Evolutionary conservation across 2,888 invertebrate species (phyloP).

Genomic region (Phasia obesa): DNA sequence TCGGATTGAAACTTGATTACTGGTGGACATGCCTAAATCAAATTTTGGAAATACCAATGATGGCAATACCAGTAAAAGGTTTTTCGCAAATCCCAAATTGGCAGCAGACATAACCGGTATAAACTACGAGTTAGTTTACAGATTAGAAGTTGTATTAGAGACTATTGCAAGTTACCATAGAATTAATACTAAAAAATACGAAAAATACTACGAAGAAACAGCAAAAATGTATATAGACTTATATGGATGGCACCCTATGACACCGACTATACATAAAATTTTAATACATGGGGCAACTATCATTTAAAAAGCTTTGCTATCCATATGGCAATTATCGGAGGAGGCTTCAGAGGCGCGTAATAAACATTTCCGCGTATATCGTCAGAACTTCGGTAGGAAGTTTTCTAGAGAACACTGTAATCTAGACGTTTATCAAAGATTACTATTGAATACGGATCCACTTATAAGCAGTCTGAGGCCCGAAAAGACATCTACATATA

Average conservation of each 20-base stretch:
- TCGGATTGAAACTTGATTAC: slow-evolving; percentile 1
- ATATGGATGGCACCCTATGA: neutral
- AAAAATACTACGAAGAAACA: neutral
- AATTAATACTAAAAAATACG: neutral
- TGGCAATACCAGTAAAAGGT: neutral
- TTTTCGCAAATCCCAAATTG: neutral
- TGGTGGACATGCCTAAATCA: slow-evolving; percentile 8
- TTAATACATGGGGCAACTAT: no score
- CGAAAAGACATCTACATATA: no score
- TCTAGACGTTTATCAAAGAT: no score
- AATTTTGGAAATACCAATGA: neutral
- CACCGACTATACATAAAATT: no score
- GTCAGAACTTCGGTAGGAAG: neutral
- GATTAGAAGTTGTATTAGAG: neutral
- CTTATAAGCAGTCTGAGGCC: no score
- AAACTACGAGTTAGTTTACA: neutral
- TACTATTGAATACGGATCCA: no score
- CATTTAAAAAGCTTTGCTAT: no score
- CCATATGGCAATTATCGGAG: neutral
- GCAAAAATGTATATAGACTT: neutral
- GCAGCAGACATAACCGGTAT: neutral
- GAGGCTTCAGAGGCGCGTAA: neutral
- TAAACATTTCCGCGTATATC: neutral
- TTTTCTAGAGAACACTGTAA: no score
- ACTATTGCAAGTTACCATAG: neutral